Conservation (phyloP, 2,888 invertebrate species). For the Osmoderma eremita region DNA sequence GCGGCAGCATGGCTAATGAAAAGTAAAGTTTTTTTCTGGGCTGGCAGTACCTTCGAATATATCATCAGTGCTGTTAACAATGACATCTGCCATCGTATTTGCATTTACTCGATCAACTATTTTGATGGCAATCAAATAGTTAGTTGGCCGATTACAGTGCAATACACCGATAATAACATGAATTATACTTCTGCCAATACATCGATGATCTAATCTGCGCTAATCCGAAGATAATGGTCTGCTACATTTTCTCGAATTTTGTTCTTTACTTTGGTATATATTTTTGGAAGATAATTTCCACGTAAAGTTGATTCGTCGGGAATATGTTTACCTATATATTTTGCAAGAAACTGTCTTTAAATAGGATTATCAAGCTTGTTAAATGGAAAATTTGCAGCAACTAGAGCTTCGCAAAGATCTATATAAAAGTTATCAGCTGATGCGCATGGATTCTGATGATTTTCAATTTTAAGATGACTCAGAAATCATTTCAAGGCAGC, state of each 20-base stretch:
- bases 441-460: too few species aligned
- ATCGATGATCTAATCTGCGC: slow-evolving; percentile 1
- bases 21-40: too few species aligned
- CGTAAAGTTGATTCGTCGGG: slow-evolving; percentile 15
- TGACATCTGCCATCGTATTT: too few species aligned
- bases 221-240: background rate
- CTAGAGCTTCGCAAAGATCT: background rate
- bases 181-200: background rate
- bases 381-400: slow-evolving; percentile 10
- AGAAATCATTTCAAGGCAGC: too few species aligned
- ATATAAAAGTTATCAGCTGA: background rate
- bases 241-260: slow-evolving; percentile 1
- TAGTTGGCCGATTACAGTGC: too few species aligned
- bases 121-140: too few species aligned
- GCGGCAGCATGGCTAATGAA: too few species aligned
- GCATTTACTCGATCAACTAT: too few species aligned
- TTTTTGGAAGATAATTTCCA: background rate
- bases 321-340: slow-evolving; percentile 8
- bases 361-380: slow-evolving; percentile 2
- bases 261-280: background rate
- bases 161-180: too few species aligned
- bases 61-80: too few species aligned
- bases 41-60: too few species aligned
- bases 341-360: slow-evolving; percentile 4
- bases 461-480: too few species aligned